phyloP scores from a whole-genome alignment of 2,113 vertebrate genomes.

The Potamarius usumacintae region DNA sequence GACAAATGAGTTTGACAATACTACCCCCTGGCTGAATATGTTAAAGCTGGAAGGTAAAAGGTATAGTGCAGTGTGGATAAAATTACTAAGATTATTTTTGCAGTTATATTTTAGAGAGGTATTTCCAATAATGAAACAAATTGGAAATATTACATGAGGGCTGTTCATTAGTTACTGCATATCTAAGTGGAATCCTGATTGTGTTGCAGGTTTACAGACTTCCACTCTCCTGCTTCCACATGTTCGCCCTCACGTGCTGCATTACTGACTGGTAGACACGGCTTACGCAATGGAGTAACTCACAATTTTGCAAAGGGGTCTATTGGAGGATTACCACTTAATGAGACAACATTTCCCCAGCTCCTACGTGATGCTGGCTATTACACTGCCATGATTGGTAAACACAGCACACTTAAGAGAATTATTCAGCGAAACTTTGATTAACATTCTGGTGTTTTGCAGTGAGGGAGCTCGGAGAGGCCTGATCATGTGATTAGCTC shows the following conservation, averaged over 20 bases:
- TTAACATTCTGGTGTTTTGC: constrained; percentile 5
- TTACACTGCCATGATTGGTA: constrained; percentile 85
- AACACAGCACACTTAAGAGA: neutral
- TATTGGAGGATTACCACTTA: constrained; percentile 84
- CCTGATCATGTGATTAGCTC: constrained; percentile 18
- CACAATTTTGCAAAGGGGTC: constrained; percentile 88
- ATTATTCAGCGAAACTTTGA: neutral
- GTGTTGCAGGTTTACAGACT: constrained; percentile 83
- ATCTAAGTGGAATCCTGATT: neutral
- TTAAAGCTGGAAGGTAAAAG: constrained; percentile 83
- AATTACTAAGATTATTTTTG: neutral
- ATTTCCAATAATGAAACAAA: neutral
- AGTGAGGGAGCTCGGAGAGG: neutral
- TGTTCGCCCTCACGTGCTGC: constrained; percentile 93
- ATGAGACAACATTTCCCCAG: constrained; percentile 87
- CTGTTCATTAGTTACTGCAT: neutral
- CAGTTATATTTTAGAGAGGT: neutral
- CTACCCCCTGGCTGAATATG: constrained; percentile 76
- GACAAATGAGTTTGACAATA: constrained; percentile 74
- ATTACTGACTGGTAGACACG: constrained; percentile 88
- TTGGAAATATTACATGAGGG: neutral
- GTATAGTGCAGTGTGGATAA: constrained; percentile 64
- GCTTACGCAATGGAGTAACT: constrained; percentile 87
- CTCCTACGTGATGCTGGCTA: constrained; percentile 82
- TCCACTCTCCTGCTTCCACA: constrained; percentile 91